A percentile compares a stretch with the other conserved stretches of the same genome.
These are phyloP conservation scores for Microtus oregoni DNA, from an alignment of 2,113 vertebrate genomes.

Conservation along the genomic window DNA sequence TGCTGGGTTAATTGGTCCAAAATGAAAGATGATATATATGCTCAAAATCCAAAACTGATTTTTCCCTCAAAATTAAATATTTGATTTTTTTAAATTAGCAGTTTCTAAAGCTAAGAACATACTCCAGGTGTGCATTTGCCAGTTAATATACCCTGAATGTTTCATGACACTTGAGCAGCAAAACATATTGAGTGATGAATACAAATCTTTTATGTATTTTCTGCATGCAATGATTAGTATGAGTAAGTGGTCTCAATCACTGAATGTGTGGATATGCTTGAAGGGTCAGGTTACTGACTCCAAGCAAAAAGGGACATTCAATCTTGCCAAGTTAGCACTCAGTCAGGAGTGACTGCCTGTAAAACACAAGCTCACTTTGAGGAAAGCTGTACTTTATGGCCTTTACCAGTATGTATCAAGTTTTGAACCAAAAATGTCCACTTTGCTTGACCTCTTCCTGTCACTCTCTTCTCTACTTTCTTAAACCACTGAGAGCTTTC, in stretches of 20 bases:
- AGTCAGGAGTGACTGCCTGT: not conserved
- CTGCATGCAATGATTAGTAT: constrained; percentile 65
- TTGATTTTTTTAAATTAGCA: constrained; percentile 82
- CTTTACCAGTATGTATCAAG: not conserved
- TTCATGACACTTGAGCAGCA: constrained; percentile 79
- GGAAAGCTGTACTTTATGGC: not conserved
- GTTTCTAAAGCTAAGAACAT: constrained; percentile 81
- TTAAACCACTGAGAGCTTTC: constrained; percentile 26
- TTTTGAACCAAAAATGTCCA: constrained; percentile 40
- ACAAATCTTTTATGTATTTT: constrained; percentile 79
- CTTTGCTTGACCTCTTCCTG: constrained; percentile 36
- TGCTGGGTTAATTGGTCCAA: constrained; percentile 83
- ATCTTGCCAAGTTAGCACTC: not conserved
- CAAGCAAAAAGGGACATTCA: constrained; percentile 27
- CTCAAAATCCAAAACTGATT: constrained; percentile 82
- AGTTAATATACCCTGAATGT: constrained; percentile 80
- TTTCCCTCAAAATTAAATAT: constrained; percentile 81
- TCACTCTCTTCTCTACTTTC: not conserved
- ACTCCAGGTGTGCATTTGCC: constrained; percentile 80
- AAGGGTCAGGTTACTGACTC: constrained; percentile 40
- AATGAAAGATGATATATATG: constrained; percentile 81
- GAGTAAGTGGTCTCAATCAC: constrained; percentile 71
- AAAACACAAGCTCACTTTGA: constrained; percentile 27
- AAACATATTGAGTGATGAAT: constrained; percentile 79
- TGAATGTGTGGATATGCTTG: not conserved